A percentile compares a stretch with the other conserved stretches of the same genome.
phyloP scores from a whole-genome alignment of 2,888 invertebrate genomes.

The Melitaea athalia region DNA sequence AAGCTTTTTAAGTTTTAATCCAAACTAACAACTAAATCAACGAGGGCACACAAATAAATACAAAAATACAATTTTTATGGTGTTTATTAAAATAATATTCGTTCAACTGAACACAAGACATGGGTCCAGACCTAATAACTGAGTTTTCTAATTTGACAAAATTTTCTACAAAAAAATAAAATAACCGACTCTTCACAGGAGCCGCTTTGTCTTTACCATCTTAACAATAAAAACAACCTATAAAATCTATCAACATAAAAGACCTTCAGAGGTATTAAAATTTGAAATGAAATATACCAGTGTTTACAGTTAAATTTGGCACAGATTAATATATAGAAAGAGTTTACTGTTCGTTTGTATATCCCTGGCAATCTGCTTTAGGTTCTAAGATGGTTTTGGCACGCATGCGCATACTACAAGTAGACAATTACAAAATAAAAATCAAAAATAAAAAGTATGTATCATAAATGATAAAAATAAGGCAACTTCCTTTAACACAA shows the following conservation, averaged over 20 bases:
- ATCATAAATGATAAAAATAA: slow-evolving; percentile 19
- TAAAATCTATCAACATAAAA: slow-evolving; percentile 81
- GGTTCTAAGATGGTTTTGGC: slow-evolving; percentile 74
- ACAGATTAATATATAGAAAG: slow-evolving; percentile 57
- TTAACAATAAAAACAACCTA: slow-evolving; percentile 82
- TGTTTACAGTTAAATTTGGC: slow-evolving; percentile 71
- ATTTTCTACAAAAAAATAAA: slow-evolving; percentile 67
- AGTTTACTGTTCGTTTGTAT: slow-evolving; percentile 50
- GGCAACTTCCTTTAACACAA: slow-evolving; percentile 42
- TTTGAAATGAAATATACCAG: slow-evolving; percentile 49
- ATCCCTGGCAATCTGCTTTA: slow-evolving; percentile 42
- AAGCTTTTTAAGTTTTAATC: too few species aligned
- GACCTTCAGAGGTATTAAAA: slow-evolving; percentile 63
- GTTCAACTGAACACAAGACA: slow-evolving; percentile 81
- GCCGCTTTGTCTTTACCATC: slow-evolving; percentile 70
- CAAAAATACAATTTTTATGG: slow-evolving; percentile 67
- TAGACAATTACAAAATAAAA: slow-evolving; percentile 40
- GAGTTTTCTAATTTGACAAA: slow-evolving; percentile 78
- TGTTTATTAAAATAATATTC: slow-evolving; percentile 83
- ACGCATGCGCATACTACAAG: slow-evolving; percentile 46
- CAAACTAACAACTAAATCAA: too few species aligned
- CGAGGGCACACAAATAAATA: slow-evolving; percentile 55
- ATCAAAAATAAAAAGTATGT: slow-evolving; percentile 41
- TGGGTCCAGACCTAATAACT: slow-evolving; percentile 78
- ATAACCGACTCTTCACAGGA: slow-evolving; percentile 54